These are phyloP conservation scores for Menidia menidia DNA, from an alignment of 2,797 vertebrate species.

Conservation along the genomic window DNA sequence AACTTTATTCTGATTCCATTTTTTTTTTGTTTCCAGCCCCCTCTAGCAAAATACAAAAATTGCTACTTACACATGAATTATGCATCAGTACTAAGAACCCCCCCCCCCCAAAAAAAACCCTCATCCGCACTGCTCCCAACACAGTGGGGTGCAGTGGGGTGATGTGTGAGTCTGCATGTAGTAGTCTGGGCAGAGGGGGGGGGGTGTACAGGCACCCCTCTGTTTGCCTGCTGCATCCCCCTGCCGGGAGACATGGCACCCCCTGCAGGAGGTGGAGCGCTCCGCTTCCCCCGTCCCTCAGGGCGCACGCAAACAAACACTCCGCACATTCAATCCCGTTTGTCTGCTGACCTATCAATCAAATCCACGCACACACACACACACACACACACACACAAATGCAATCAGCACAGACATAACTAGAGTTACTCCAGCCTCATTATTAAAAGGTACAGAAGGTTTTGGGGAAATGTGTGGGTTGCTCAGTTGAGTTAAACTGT, in stretches of 20 bases:
- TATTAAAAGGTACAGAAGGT: slow-evolving; percentile 22
- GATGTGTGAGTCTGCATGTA: slow-evolving; percentile 82
- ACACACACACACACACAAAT: slow-evolving; percentile 40
- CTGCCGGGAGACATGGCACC: slow-evolving; percentile 80
- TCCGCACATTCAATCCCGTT: slow-evolving; percentile 63
- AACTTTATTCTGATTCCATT: slow-evolving; percentile 88
- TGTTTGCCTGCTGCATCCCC: slow-evolving; percentile 81
- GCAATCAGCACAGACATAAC: slow-evolving; percentile 28
- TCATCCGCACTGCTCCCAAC: slow-evolving; percentile 56
- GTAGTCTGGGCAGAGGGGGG: slow-evolving; percentile 86
- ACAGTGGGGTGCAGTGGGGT: slow-evolving; percentile 79
- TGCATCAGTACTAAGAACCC: slow-evolving; percentile 91
- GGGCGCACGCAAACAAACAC: slow-evolving; percentile 63
- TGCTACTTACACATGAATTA: slow-evolving; percentile 98
- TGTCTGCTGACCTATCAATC: slow-evolving; percentile 81
- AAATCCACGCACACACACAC: slow-evolving; percentile 45
- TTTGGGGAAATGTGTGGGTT: background rate
- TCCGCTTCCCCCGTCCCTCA: slow-evolving; percentile 81
- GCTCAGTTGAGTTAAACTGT: background rate
- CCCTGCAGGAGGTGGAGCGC: slow-evolving; percentile 84
- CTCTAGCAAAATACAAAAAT: slow-evolving; percentile 96
- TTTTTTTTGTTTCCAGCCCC: slow-evolving; percentile 79
- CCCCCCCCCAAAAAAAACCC: slow-evolving; percentile 11
- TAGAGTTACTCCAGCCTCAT: slow-evolving; percentile 21
- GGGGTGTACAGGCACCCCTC: slow-evolving; percentile 85